Base-by-base conservation (phyloP, 37 sponge, comb jelly and placozoan species). In the Petrosia ficiformis region DNA sequence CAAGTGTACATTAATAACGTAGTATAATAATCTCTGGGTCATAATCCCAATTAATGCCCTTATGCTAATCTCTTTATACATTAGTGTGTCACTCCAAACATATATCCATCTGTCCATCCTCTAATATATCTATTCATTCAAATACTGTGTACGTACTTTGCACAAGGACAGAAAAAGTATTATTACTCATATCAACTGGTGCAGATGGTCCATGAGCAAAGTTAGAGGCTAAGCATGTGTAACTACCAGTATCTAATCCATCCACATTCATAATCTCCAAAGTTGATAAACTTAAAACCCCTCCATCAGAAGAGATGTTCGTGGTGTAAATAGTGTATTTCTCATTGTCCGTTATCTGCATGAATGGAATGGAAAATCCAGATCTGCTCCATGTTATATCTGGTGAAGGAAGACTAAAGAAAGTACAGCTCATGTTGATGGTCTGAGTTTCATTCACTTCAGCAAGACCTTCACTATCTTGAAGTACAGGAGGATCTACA, bases 321-420 rank as follows among this genome's bases (percentile, higher is more conserved):
- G 28, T n/a, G 28, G 63, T 61, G 63, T 26, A 61, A 6, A 26
- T 61, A 22, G 63, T 61, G 63, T 26, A 61, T n/a, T 61, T 61
- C 5, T 6, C 63, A n/a, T 8, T n/a, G 28, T n/a, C 63, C 26
- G 28, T n/a, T 24, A n/a, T 5, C 5, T 11, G 5, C 10, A 16
- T 16, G 54, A 16, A 19, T 16, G 16, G 16, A 16, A 19, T 48
- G 63, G 22, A 5, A 5, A 29, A 61, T 26, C n/a, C 63, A 6
- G 28, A 61, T 61, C 63, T 61, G 26, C 25, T n/a, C 63, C 63
- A 61, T 61, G 63, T n/a, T 24, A 61, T n/a, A 26, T 5, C 5
- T 8, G 63, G 63, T n/a, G 22, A 5, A n/a, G 63, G 63, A 5
- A 61, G 63, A 22, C 63, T 29, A n/a, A 61, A 22, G 22, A 61